Base-by-base conservation (phyloP, 2,797 vertebrate genomes). In the Apodemus agrarius region DNA sequence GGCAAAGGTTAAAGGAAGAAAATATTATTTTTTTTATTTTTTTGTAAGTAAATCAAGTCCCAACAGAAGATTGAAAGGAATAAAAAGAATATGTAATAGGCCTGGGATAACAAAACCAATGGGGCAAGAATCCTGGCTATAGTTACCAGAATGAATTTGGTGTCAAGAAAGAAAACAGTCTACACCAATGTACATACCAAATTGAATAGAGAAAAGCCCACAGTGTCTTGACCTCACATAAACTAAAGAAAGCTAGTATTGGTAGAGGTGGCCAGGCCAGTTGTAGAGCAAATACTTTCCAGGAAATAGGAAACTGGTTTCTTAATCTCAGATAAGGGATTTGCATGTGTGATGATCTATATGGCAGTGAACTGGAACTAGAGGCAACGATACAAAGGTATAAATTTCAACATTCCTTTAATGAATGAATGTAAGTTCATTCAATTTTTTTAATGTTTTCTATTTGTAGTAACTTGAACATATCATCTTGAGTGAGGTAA, bases 171-270 rank as follows among this genome's bases (percentile, higher is more conserved):
- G 63, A 65, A 65, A 65, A 31, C 63, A 65, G 26, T 29, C 63
- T 65, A 65, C 63, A 65, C 61, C 26, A 29, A 63, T 29, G 26
- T 65, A 12, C 10, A 31, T 65, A 3, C 26, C 63, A 65, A 65
- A 31, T 12, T 65, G 63, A 12, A 65, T 26, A 16, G 21, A 37
- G 37, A 34, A 43, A 43, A 43, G 43, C 43, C 43, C 43, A 43
- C 43, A 43, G 6, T 6, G 43, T 43, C 43, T 43, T 43, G 43
- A 43, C 43, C 43, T 43, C 43, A 43, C 43, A 43, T 6, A 43
- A 43, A 43, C 0, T 13, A 5, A 72, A 26, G 21, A 63, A 12
- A 26, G 2, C 6, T 26, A 3, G 0, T 1, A 16, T 19, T 34
- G 52, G 22, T 16, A 67, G 11, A 2, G 24, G n/a, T 13, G 65